Conservation (phyloP, 2,888 invertebrate species). For the Camponotus fellah region DNA sequence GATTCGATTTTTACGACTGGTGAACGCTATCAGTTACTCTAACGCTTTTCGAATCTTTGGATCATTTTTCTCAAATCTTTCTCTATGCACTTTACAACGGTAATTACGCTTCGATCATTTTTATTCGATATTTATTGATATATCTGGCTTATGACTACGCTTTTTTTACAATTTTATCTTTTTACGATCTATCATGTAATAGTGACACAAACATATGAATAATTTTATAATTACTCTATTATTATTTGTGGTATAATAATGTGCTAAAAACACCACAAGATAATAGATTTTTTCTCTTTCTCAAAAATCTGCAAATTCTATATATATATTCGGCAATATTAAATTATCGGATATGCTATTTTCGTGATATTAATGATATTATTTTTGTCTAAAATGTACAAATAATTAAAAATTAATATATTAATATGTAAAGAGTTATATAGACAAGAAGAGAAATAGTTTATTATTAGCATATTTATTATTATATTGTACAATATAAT, state of each 20-base stretch:
- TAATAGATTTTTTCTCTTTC: background rate
- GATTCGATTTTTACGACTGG: slow-evolving; percentile 85
- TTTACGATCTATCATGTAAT: background rate
- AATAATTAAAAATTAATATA: slow-evolving; percentile 21
- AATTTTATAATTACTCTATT: background rate
- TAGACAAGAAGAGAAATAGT: background rate
- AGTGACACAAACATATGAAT: background rate
- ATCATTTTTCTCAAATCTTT: slow-evolving; percentile 57
- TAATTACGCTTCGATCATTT: slow-evolving; percentile 60
- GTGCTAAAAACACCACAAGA: background rate
- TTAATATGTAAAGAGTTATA: slow-evolving; percentile 28
- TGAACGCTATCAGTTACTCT: slow-evolving; percentile 36
- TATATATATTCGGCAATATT: background rate
- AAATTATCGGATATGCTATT: slow-evolving; percentile 5
- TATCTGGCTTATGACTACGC: slow-evolving; percentile 43
- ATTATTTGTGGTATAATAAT: background rate
- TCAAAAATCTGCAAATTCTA: background rate
- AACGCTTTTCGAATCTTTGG: slow-evolving; percentile 24
- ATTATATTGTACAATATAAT: slow-evolving; percentile 40
- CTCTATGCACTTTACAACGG: background rate
- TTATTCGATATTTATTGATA: slow-evolving; percentile 74
- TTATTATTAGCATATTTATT: slow-evolving; percentile 23
- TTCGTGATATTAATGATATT: slow-evolving; percentile 1
- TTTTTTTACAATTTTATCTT: slow-evolving; percentile 1
- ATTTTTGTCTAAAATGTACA: slow-evolving; percentile 33